phyloP scores from a whole-genome alignment of 2,113 vertebrate genomes.

The Archilochus colubris region DNA sequence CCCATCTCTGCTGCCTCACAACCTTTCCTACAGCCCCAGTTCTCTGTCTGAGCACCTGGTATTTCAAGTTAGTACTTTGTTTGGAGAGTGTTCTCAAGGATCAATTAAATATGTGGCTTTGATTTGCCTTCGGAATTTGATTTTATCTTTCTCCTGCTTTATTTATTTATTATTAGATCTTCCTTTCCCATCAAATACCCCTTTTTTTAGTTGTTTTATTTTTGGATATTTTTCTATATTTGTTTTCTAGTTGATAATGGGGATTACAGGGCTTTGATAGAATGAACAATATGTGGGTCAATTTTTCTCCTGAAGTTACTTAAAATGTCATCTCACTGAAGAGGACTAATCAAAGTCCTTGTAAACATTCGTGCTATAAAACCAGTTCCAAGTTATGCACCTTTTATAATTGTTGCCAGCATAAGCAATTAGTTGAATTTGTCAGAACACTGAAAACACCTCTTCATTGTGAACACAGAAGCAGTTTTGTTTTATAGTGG shows the following conservation, averaged over 20 bases:
- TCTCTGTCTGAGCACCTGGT: neutral
- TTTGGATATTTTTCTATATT: neutral
- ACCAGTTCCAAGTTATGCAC: neutral
- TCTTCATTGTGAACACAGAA: neutral
- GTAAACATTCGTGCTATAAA: neutral
- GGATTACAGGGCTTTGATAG: neutral
- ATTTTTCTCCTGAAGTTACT: neutral
- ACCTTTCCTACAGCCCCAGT: accelerated
- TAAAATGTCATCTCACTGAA: neutral
- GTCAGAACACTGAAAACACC: neutral
- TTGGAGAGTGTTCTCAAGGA: neutral
- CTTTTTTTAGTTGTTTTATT: neutral
- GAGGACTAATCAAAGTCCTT: neutral
- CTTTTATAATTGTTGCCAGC: neutral
- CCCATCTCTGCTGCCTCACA: neutral
- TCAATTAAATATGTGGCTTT: neutral
- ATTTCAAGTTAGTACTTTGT: neutral
- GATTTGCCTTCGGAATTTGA: neutral
- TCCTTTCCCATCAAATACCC: neutral
- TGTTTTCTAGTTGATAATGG: neutral
- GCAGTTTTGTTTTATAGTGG: neutral
- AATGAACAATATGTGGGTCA: neutral
- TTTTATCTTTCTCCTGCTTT: neutral
- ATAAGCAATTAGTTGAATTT: neutral
- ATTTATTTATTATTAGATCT: neutral